Evolutionary conservation across 2,888 invertebrate species (phyloP).

Genomic region (Caenorhabditis sp.): DNA sequence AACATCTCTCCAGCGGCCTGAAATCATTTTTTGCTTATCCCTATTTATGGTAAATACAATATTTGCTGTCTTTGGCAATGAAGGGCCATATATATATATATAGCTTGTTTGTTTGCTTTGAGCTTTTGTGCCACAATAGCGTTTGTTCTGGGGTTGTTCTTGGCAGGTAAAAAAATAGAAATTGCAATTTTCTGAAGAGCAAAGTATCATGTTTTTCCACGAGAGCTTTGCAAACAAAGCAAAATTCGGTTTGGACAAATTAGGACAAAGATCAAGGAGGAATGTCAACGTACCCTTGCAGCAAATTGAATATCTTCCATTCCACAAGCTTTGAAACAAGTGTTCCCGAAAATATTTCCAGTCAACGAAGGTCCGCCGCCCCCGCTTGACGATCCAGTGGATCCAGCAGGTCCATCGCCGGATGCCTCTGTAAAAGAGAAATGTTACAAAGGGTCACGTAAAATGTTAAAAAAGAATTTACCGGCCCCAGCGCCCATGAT

Average conservation of each 20-base stretch:
- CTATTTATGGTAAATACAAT: neutral
- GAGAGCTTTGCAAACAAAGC: neutral
- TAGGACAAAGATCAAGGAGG: no score
- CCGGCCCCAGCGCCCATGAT: conserved; percentile 65
- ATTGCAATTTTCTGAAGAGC: neutral
- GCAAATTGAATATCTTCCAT: conserved; percentile 77
- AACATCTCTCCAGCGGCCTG: conserved; percentile 77
- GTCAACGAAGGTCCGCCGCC: conserved; percentile 28
- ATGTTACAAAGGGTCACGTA: no score
- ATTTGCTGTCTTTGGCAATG: conserved; percentile 10
- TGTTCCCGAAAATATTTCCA: conserved; percentile 60
- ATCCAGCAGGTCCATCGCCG: conserved; percentile 42
- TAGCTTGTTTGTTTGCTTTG: no score
- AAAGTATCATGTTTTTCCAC: conserved; percentile 11
- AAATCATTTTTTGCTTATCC: conserved; percentile 33
- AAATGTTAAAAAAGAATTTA: no score
- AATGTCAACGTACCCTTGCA: conserved; percentile 75
- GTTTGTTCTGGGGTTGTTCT: no score
- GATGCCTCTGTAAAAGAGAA: conserved; percentile 42
- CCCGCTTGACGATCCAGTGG: conserved; percentile 15
- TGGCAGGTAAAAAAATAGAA: neutral
- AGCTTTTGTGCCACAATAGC: no score
- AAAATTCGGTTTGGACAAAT: conserved; percentile 7
- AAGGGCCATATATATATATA: no score
- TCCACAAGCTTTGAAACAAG: conserved; percentile 77